These are phyloP conservation scores for Ischnus inquisitorius DNA, from an alignment of 2,888 invertebrate species.

Conservation along the genomic window DNA sequence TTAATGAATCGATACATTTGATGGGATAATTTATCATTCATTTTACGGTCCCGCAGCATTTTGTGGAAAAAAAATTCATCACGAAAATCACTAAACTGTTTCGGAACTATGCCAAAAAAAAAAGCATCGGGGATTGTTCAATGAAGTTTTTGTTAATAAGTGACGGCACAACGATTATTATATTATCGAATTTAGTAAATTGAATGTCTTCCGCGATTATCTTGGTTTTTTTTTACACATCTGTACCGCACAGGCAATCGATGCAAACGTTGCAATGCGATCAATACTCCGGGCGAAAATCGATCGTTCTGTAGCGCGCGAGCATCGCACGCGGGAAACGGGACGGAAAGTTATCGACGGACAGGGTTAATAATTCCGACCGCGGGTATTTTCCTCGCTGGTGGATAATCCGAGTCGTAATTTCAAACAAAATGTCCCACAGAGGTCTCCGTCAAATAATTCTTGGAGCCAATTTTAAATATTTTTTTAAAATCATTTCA, in stretches of 20 bases:
- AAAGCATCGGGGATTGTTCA: not conserved
- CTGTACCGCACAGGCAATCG: not conserved
- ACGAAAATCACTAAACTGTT: not conserved
- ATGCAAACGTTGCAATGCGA: constrained; percentile 21
- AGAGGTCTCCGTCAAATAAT: not conserved
- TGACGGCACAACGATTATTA: not conserved
- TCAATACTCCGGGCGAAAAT: not conserved
- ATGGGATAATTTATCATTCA: no score
- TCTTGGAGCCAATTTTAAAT: not conserved
- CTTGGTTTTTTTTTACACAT: not conserved
- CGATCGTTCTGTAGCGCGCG: not conserved
- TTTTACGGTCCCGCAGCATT: no score
- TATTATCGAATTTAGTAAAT: not conserved
- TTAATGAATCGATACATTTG: no score
- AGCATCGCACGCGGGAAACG: not conserved
- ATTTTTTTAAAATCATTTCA: not conserved
- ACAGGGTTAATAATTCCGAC: not conserved
- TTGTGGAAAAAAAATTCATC: not conserved
- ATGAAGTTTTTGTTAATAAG: not conserved
- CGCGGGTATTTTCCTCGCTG: not conserved
- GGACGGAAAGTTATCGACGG: not conserved
- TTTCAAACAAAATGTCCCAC: not conserved
- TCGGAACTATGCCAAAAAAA: not conserved
- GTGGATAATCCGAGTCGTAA: not conserved
- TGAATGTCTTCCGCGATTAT: not conserved